Evolutionary conservation across 2,797 vertebrate species (phyloP), one percentile per base, ranked within the genome.

Genomic region (Tympanoctomys barrerae): DNA sequence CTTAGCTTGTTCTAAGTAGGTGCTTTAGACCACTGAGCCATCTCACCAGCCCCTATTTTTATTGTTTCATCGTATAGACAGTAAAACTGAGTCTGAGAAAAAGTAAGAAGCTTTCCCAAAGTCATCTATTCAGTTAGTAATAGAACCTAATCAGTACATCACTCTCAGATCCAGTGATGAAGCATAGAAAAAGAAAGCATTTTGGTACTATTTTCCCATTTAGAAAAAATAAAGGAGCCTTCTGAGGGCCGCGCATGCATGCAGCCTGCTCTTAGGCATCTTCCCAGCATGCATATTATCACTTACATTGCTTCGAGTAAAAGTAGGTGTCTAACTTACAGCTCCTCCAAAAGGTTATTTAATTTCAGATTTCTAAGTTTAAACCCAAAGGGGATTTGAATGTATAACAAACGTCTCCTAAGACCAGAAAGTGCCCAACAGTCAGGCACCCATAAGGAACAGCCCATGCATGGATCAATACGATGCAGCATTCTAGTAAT

Each of bases 311-410:
- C 68, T 82, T 54, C 75, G 28, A 96, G 71, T 61, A 77, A 80
- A 13, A 57, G 16, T 88, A 89, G 94, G 81, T 61, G 3, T 77
- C 46, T 52, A 52, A 46, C 73, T 71, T 89, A 68, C 10, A 59
- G 10, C 88, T 97, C 96, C 71, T 52, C n/a, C 33, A 83, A 62
- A 42, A 49, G 80, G 46, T 46, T 49, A 62, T 79, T 96, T 75
- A 85, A 61, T 61, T 77, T n/a, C 57, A 2, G 16, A 24, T 81
- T 68, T 83, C 62, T 7, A 78, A 59, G 18, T 90, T 93, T 90
- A 77, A 66, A 33, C 49, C 61, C 24, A 92, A 90, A 90, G 4
- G 14, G 14, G 1, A 77, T 87, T 75, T 84, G 3, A 89, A 59
- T 86, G 54, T n/a, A 57, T 89, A 95, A 82, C 28, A 91, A 64